A percentile compares a stretch with the other conserved stretches of the same genome.
Evolutionary conservation across 2,888 invertebrate genomes (phyloP).

Genomic region (Neoaliturus tenellus): DNA sequence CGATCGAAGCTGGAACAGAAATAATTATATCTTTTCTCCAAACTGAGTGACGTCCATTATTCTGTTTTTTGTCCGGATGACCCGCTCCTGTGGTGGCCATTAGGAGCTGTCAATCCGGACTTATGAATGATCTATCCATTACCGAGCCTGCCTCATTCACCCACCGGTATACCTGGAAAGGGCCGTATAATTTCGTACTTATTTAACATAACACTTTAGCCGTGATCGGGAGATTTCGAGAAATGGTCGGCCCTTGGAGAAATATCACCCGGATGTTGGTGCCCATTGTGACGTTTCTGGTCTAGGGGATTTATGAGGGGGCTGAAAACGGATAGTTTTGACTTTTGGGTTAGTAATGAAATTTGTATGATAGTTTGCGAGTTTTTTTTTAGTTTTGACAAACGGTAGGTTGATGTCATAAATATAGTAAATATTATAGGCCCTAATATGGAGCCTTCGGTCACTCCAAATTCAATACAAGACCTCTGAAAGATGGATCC

Average conservation of each 20-base stretch:
- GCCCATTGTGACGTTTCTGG: neutral
- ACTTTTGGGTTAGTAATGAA: too few relatives aligned
- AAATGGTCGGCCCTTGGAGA: constrained; percentile 15
- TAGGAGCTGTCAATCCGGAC: constrained; percentile 56
- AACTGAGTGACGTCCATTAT: constrained; percentile 49
- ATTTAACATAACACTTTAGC: constrained; percentile 50
- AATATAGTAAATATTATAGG: too few relatives aligned
- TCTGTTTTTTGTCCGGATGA: constrained; percentile 55
- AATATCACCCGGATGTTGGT: constrained; percentile 9
- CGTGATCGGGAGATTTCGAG: constrained; percentile 29
- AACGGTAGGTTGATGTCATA: too few relatives aligned
- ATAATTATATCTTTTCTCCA: constrained; percentile 57
- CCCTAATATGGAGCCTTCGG: too few relatives aligned
- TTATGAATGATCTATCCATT: constrained; percentile 58
- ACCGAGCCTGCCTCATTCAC: constrained; percentile 31
- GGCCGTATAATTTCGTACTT: constrained; percentile 53
- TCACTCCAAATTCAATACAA: too few relatives aligned
- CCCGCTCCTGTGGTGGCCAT: constrained; percentile 56
- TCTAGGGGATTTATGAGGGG: neutral
- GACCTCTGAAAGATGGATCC: too few relatives aligned
- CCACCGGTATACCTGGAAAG: constrained; percentile 35
- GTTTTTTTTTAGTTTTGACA: too few relatives aligned
- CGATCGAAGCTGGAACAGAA: constrained; percentile 44
- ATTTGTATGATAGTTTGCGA: too few relatives aligned
- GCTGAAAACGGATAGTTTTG: neutral